Percentiles rank a stretch among this genome's conserved stretches.
These are phyloP conservation scores for Epinotia bilunana DNA, from an alignment of 2,888 invertebrate genomes.

Conservation along the genomic window DNA sequence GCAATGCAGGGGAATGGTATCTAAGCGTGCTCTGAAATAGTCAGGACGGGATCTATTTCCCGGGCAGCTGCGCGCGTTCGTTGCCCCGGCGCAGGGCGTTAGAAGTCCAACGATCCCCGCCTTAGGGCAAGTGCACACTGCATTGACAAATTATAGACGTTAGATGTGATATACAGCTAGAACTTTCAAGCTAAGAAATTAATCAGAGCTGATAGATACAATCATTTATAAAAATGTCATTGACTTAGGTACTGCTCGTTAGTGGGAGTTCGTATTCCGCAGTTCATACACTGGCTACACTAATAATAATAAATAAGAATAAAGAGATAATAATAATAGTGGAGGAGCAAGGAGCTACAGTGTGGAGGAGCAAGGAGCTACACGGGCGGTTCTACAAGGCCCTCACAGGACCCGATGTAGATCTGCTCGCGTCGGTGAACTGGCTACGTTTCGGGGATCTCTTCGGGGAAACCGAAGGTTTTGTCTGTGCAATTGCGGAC, in stretches of 20 bases:
- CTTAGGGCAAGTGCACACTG: conserved; percentile 52
- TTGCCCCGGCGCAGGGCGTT: conserved; percentile 80
- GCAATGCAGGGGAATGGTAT: conserved; percentile 64
- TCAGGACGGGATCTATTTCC: conserved; percentile 83
- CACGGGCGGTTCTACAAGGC: no score
- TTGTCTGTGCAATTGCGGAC: no score
- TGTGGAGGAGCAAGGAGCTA: no score
- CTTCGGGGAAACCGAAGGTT: no score
- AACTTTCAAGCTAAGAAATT: background rate
- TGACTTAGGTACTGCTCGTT: background rate
- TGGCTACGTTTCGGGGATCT: no score
- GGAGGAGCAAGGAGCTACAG: no score
- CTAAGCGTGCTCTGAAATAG: conserved; percentile 81
- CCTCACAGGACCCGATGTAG: no score
- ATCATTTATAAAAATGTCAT: background rate
- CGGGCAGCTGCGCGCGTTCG: conserved; percentile 82
- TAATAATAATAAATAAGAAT: no score
- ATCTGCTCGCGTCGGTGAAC: no score
- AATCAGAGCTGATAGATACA: background rate
- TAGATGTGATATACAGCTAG: background rate
- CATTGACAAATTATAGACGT: conserved; percentile 10
- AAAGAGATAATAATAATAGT: no score
- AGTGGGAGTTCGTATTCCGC: background rate
- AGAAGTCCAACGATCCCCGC: conserved; percentile 82
- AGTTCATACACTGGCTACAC: background rate